Evolutionary conservation across 2,888 invertebrate species (phyloP), one percentile per base, ranked within the genome.

Genomic region (Incurvaria masculella): DNA sequence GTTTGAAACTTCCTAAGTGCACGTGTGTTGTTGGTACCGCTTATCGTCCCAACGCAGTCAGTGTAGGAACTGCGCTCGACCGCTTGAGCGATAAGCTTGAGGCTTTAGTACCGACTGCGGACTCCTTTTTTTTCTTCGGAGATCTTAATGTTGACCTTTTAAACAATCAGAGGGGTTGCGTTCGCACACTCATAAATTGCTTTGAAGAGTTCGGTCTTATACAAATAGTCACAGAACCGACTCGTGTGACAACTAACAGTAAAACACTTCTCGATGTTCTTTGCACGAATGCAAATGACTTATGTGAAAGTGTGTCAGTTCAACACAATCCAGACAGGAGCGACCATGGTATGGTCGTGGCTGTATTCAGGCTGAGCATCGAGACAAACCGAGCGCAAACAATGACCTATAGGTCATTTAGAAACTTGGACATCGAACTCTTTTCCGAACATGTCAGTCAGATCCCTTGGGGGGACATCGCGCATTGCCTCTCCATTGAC

Each of bases 21-120:
- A 10, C 45, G 33, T 21, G n/a, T 40, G 33, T 21, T 16, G 18
- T 45, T n/a, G 45, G 45, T 16, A 39, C 40, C 8, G 45, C 45
- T 3, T 45, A 45, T 21, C 21, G 41, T 2, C 10, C 41, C 16
- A 2, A 6, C 3, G 18, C 4, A 14, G 18, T 41, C 8, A 18
- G 18, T 10, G 14, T 19, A 8, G 17, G 8, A 4, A 18, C 17
- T 4, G 18, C 19, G 3, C 33, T 33, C 6, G 14, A 33, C 33
- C 14, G 4, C 3, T 18, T 19, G 8, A 41, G 18, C 10, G 18
- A 19, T 19, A 6, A 2, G 3, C 8, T 20, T 10, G 41, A 41
- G 33, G 4, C 14, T 4, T 3, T 33, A 4, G 33, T 33, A 33
- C 33, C 33, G 3, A 33, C 33, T 3, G 33, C 14, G 4, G 33